These are phyloP conservation scores for Glaucomys volans DNA, from an alignment of 2,113 vertebrate species.

Conservation along the genomic window DNA sequence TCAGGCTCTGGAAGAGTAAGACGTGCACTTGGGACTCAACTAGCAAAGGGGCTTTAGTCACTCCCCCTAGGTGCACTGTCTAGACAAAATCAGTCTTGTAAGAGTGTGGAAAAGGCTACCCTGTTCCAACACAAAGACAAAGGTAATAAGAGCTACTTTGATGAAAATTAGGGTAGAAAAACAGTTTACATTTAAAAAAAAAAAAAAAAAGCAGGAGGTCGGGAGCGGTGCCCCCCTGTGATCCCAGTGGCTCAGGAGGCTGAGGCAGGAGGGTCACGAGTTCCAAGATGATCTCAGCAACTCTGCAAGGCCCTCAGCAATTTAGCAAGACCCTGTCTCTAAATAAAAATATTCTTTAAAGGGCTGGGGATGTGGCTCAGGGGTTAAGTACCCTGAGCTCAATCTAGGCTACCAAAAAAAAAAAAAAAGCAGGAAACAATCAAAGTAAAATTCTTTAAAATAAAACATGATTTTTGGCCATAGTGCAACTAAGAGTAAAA, in stretches of 20 bases:
- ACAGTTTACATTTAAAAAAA: background rate
- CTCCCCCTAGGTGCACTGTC: background rate
- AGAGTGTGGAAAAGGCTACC: background rate
- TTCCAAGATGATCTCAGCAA: too few relatives aligned
- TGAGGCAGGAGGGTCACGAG: too few relatives aligned
- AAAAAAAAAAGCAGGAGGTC: background rate
- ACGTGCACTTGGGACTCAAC: conserved; percentile 7
- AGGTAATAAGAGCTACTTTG: background rate
- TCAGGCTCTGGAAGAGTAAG: background rate
- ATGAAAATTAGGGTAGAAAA: background rate
- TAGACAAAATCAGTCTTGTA: background rate
- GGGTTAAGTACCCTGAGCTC: too few relatives aligned
- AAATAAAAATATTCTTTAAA: too few relatives aligned
- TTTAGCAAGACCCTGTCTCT: too few relatives aligned
- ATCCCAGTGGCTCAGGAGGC: too few relatives aligned
- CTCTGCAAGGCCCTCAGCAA: too few relatives aligned
- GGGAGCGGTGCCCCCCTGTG: too few relatives aligned
- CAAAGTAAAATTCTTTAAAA: conserved; percentile 16
- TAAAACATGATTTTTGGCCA: background rate
- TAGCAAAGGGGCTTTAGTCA: background rate
- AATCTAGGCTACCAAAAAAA: background rate
- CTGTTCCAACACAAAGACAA: conserved; percentile 15
- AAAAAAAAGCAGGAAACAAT: conserved; percentile 26
- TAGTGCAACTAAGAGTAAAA: background rate
- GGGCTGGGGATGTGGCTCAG: too few relatives aligned